phyloP scores from a whole-genome alignment of 1,140 invertebrate genomes.

The Eumaeus atala region DNA sequence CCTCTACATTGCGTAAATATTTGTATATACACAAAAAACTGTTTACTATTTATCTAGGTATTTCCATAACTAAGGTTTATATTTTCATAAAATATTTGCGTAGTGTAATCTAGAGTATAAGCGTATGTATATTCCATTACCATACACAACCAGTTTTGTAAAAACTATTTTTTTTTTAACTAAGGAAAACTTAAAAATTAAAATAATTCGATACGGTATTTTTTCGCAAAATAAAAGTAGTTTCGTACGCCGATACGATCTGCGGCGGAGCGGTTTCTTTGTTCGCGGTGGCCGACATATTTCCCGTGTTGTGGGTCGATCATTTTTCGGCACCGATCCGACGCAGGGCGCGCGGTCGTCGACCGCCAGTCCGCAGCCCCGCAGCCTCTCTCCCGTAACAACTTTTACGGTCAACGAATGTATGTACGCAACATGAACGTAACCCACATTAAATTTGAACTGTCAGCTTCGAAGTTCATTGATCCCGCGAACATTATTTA shows the following conservation, averaged over 20 bases:
- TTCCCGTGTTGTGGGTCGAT: slow-evolving; percentile 61
- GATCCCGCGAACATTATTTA: slow-evolving; percentile 58
- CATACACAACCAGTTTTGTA: no score
- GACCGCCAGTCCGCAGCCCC: slow-evolving; percentile 51
- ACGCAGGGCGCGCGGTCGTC: slow-evolving; percentile 51
- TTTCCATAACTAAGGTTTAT: no score
- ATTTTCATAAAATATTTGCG: no score
- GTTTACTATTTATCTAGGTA: no score
- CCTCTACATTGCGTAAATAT: no score
- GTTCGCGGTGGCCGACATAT: slow-evolving; percentile 61
- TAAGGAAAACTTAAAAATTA: background rate
- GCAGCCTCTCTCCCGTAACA: slow-evolving; percentile 53
- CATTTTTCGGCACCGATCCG: slow-evolving; percentile 65
- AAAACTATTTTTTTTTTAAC: no score
- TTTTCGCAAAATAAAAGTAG: slow-evolving; percentile 7
- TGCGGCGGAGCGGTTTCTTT: slow-evolving; percentile 44
- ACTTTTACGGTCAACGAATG: slow-evolving; percentile 66
- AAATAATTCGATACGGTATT: slow-evolving; percentile 4
- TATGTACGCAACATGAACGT: slow-evolving; percentile 68
- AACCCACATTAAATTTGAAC: slow-evolving; percentile 73
- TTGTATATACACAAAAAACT: no score
- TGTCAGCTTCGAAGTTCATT: slow-evolving; percentile 67
- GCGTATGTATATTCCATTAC: no score
- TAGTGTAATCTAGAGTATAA: no score
- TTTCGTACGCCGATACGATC: slow-evolving; percentile 7